A percentile compares a stretch with the other conserved stretches of the same genome.
Conservation (phyloP, 2,113 vertebrate species). For the Mesoclemmys tuberculata region DNA sequence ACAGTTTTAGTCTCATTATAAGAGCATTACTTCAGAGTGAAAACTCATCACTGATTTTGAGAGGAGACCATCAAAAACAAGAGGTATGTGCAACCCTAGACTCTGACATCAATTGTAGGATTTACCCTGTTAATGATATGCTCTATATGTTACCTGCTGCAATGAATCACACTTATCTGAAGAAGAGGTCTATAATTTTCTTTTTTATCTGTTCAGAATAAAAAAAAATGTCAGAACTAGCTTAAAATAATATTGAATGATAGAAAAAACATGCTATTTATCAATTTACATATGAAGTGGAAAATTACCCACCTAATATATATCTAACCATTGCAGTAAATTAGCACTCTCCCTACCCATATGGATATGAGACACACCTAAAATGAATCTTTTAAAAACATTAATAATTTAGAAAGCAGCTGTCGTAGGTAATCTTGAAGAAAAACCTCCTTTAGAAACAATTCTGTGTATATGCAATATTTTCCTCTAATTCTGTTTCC, state of each 20-base stretch:
- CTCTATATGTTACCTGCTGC: neutral
- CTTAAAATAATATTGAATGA: neutral
- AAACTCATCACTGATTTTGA: slow-evolving; percentile 83
- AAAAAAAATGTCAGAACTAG: neutral
- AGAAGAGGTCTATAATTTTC: neutral
- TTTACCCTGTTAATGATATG: neutral
- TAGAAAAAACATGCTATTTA: neutral
- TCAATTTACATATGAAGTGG: neutral
- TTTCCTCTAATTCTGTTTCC: neutral
- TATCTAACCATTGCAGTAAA: neutral
- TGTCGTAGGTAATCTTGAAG: neutral
- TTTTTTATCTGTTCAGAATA: neutral
- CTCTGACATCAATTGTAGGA: neutral
- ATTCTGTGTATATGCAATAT: neutral
- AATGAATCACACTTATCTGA: neutral
- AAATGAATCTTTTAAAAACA: neutral
- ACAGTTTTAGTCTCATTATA: slow-evolving; percentile 83
- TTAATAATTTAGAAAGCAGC: neutral
- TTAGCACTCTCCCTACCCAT: neutral
- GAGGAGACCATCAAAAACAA: slow-evolving; percentile 74
- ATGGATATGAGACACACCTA: neutral
- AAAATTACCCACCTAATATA: neutral
- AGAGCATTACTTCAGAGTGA: slow-evolving; percentile 82
- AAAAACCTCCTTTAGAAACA: neutral
- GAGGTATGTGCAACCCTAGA: slow-evolving; percentile 77